Percentiles rank a stretch among this genome's conserved stretches.
phyloP scores from a whole-genome alignment of 2,888 invertebrate species.

The Salpingus planirostris region DNA sequence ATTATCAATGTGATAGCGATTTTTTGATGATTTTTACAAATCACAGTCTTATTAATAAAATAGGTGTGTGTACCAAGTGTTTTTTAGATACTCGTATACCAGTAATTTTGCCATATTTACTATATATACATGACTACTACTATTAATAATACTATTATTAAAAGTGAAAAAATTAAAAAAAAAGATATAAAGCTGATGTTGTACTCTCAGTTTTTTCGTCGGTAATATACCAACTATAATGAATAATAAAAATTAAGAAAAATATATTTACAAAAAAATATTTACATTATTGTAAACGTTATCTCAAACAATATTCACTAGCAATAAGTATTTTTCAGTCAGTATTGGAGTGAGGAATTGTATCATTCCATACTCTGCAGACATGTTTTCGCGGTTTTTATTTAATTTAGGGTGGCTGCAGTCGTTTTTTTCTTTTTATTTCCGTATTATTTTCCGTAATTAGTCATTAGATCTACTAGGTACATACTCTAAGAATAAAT shows the following conservation, averaged over 20 bases:
- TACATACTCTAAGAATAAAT: too few species aligned
- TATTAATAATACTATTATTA: too few species aligned
- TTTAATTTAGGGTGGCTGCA: too few species aligned
- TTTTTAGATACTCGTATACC: slow-evolving; percentile 45
- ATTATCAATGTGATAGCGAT: slow-evolving; percentile 54
- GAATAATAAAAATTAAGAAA: too few species aligned
- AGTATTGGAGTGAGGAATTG: slow-evolving; percentile 43
- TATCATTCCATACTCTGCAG: slow-evolving; percentile 43
- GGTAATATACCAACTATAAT: too few species aligned
- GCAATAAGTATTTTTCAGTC: slow-evolving; percentile 47
- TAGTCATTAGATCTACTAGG: too few species aligned
- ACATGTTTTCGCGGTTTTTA: too few species aligned
- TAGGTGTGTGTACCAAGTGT: slow-evolving; percentile 42
- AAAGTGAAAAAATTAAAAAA: too few species aligned
- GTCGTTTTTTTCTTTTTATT: slow-evolving; percentile 23
- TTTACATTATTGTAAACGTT: slow-evolving; percentile 10
- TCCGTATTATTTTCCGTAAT: slow-evolving; percentile 30
- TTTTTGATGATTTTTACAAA: slow-evolving; percentile 62
- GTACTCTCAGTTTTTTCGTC: too few species aligned
- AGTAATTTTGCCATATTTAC: slow-evolving; percentile 44
- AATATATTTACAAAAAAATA: too few species aligned
- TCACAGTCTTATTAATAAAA: slow-evolving; percentile 45
- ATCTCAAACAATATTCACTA: slow-evolving; percentile 41
- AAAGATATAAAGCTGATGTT: too few species aligned
- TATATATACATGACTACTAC: slow-evolving; percentile 41